These are phyloP conservation scores for Kobus ellipsiprymnus DNA, from an alignment of 2,113 vertebrate genomes.

Conservation along the genomic window DNA sequence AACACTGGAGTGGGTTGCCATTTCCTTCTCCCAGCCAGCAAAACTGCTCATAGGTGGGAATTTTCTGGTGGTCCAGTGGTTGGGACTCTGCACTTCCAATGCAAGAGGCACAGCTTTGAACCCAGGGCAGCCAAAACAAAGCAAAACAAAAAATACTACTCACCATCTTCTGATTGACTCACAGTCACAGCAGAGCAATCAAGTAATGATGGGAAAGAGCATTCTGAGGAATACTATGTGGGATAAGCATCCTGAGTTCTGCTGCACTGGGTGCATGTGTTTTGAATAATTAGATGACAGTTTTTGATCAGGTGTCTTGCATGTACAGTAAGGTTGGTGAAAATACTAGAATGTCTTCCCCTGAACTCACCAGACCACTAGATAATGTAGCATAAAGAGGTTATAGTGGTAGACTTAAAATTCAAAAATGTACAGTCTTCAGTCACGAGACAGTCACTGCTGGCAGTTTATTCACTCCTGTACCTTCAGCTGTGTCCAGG, in stretches of 20 bases:
- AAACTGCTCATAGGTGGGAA: not conserved
- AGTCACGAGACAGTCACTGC: not conserved
- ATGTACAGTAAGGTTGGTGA: not conserved
- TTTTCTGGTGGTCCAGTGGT: not conserved
- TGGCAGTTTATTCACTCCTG: not conserved
- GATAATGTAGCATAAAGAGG: not conserved
- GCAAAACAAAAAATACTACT: not conserved
- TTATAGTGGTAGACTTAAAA: not conserved
- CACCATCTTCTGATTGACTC: not conserved
- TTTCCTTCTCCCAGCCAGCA: not conserved
- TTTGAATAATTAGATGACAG: not conserved
- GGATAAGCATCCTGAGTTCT: not conserved
- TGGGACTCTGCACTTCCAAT: not conserved
- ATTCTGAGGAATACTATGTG: not conserved
- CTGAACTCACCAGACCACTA: not conserved
- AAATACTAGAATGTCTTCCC: not conserved
- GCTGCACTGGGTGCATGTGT: not conserved
- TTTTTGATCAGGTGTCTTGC: not conserved
- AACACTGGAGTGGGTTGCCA: too few relatives aligned
- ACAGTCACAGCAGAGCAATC: not conserved
- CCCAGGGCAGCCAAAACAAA: not conserved
- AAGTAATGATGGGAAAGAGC: not conserved
- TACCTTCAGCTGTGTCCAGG: accelerated
- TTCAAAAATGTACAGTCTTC: not conserved
- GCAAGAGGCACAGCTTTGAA: not conserved